Base-by-base conservation (phyloP, 2,888 invertebrate genomes). In the Andrena praecox region DNA sequence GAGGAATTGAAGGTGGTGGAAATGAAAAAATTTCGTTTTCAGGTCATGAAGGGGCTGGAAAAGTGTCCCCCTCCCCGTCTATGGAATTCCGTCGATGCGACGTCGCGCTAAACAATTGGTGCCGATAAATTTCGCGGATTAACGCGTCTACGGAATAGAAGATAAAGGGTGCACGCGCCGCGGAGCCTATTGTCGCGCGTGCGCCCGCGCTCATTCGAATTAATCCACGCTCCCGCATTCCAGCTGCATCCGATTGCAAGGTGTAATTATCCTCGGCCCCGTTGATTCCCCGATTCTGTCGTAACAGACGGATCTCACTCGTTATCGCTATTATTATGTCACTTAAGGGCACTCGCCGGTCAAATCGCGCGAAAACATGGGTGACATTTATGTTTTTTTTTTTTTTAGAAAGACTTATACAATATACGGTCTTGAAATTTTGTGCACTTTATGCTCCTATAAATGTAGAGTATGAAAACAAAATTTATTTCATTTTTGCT, bases 241-340 rank as follows among this genome's bases (percentile, higher is more conserved):
- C 71, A 64, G 50, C 64, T 68, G 59, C 77, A 48, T 59, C 77
- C 77, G 62, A 66, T 85, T 75, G 76, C 69, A 77, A 81, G 79
- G 79, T 80, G 79, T 69, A 84, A 87, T 87, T 86, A 86, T 59
- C 35, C 63, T 60, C 68, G 60, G 48, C 56, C 74, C 74, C 78
- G 80, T 73, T 69, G 64, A 27, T 59, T 66, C 29, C 56, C 16
- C 59, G 71, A 81, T 75, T 75, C 35, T 12, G 33, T 48, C 16
- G 27, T 0, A 12, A 59, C 50, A 24, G 35, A 35, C 10, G 73
- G 63, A 56, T 50, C n/a, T 7, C 24, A 12, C 31, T 52, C 42
- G 42, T 67, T 52, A 67, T 52, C 2, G n/a, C 6, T 10, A 8
- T 31, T 48, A 31, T 42, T 42, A 42, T 42, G 42, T 42, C 42